Evolutionary conservation across 1,140 invertebrate species (phyloP).

Genomic region (Magallana ariakensis): DNA sequence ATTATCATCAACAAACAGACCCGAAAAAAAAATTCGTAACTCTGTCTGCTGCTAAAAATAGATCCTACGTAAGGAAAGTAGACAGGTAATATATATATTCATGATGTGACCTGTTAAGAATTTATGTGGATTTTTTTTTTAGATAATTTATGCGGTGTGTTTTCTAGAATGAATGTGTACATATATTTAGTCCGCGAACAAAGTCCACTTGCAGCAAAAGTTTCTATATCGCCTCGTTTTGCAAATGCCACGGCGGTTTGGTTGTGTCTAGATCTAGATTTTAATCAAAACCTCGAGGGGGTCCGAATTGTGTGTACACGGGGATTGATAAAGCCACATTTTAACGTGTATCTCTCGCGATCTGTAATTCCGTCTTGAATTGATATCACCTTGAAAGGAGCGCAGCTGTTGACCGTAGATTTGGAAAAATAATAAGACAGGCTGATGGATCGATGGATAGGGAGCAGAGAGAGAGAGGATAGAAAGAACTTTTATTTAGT

Average conservation of each 20-base stretch:
- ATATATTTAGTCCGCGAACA: background rate
- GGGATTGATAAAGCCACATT: constrained; percentile 14
- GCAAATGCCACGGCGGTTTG: background rate
- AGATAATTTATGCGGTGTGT: no score
- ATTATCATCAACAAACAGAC: background rate
- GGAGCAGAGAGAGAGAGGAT: background rate
- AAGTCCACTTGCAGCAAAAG: background rate
- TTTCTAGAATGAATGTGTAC: no score
- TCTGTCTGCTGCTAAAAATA: background rate
- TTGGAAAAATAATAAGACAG: background rate
- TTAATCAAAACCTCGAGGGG: constrained; percentile 33
- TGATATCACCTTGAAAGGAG: background rate
- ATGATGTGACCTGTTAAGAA: background rate
- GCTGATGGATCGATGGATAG: background rate
- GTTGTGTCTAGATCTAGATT: constrained; percentile 7
- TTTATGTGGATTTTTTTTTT: no score
- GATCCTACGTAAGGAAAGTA: background rate
- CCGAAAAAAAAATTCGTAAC: background rate
- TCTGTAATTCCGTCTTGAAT: background rate
- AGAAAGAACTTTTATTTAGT: no score
- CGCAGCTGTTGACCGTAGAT: background rate
- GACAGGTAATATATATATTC: background rate
- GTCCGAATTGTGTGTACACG: background rate
- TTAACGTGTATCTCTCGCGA: constrained; percentile 17
- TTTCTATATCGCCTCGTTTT: background rate